Percentiles rank a stretch among this genome's conserved stretches.
phyloP scores from a whole-genome alignment of 2,797 vertebrate species.

The Melanotaenia trifasciata region DNA sequence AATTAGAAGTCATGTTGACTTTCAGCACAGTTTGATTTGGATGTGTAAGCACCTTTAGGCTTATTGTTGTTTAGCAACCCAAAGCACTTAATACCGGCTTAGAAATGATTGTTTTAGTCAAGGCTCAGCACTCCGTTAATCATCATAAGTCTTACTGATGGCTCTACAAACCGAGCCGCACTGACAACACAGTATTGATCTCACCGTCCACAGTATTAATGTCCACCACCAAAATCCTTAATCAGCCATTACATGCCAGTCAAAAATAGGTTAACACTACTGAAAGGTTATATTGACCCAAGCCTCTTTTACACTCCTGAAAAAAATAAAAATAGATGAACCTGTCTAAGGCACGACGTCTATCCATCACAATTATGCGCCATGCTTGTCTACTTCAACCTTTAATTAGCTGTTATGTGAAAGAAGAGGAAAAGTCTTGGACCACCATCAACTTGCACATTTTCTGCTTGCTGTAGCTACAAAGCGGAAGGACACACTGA shows the following conservation, averaged over 20 bases:
- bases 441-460: slow-evolving; percentile 47
- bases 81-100: slow-evolving; percentile 6
- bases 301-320: slow-evolving; percentile 37
- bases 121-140: slow-evolving; percentile 51
- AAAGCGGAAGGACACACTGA: slow-evolving; percentile 30
- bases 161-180: slow-evolving; percentile 46
- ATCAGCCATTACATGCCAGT: slow-evolving; percentile 56
- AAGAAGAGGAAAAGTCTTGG: slow-evolving; percentile 26
- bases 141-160: slow-evolving; percentile 61
- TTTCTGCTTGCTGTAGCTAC: slow-evolving; percentile 55
- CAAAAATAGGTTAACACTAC: slow-evolving; percentile 55
- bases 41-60: slow-evolving; percentile 1
- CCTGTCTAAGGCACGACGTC: slow-evolving; percentile 28
- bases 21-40: slow-evolving; percentile 11
- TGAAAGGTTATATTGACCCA: slow-evolving; percentile 59
- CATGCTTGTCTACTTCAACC: slow-evolving; percentile 41
- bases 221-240: slow-evolving; percentile 49
- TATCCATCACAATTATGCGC: slow-evolving; percentile 65
- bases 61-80: slow-evolving; percentile 43
- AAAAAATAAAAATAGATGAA: slow-evolving; percentile 40
- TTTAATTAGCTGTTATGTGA: slow-evolving; percentile 56
- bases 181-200: slow-evolving; percentile 60
- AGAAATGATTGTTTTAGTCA: slow-evolving; percentile 58
- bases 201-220: slow-evolving; percentile 31
- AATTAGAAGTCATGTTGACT: slow-evolving; percentile 19